phyloP scores from a whole-genome alignment of 2,797 vertebrate species.

The Falco biarmicus region DNA sequence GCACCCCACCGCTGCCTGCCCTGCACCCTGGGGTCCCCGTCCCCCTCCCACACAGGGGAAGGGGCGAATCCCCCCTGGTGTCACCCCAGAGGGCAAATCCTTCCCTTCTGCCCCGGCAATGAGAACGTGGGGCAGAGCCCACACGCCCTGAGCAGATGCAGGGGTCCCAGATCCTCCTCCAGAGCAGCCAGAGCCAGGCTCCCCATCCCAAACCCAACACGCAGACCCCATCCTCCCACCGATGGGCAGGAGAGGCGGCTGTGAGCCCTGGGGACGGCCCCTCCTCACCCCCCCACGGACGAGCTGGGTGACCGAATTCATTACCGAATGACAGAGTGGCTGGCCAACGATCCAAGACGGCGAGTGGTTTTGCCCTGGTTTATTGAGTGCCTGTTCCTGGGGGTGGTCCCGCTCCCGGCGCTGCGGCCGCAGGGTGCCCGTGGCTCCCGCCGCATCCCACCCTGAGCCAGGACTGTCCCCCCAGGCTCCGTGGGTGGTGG shows the following conservation, averaged over 20 bases:
- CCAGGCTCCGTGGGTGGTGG: neutral
- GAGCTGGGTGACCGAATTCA: no score
- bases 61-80: neutral
- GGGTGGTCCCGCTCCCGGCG: neutral
- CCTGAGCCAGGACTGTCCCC: rapidly evolving
- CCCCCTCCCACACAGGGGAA: neutral
- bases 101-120: neutral
- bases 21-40: neutral
- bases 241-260: neutral
- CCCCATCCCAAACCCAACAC: neutral
- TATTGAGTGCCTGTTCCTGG: neutral
- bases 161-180: neutral
- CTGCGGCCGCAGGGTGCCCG: rapidly evolving
- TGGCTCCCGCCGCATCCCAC: neutral
- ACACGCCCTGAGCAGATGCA: neutral
- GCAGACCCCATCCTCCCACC: neutral
- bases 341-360: neutral
- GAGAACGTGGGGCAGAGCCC: neutral
- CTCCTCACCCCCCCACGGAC: neutral
- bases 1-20: no score
- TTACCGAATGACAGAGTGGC: neutral
- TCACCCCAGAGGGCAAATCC: rapidly evolving
- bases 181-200: neutral
- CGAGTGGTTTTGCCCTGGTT: neutral
- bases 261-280: neutral